A percentile compares a stretch with the other conserved stretches of the same genome.
phyloP scores from a whole-genome alignment of 2,113 vertebrate species.

The Nannospalax galili region DNA sequence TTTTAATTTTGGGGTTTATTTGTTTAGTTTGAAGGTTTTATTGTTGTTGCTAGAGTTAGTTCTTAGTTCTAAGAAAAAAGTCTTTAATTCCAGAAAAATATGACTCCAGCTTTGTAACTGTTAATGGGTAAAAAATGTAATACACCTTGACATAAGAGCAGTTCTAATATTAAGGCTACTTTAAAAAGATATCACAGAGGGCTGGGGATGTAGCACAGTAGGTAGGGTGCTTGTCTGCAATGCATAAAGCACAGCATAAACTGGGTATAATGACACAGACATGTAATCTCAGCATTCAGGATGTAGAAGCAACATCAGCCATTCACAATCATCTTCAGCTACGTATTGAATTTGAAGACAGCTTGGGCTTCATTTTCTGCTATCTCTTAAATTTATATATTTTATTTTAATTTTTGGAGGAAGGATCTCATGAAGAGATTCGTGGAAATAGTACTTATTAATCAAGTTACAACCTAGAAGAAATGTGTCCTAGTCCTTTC shows the following conservation, averaged over 20 bases:
- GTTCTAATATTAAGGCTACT: constrained; percentile 5
- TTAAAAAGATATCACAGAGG: not conserved
- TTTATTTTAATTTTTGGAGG: no score
- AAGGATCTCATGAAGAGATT: not conserved
- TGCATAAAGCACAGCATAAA: not conserved
- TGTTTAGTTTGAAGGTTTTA: not conserved
- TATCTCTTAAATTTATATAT: no score
- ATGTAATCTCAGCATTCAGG: not conserved
- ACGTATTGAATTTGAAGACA: not conserved
- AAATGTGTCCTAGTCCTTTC: not conserved
- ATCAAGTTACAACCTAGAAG: constrained; percentile 10
- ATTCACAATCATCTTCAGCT: not conserved
- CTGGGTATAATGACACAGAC: not conserved
- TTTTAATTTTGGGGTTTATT: not conserved
- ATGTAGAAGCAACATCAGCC: not conserved
- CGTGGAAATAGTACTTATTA: not conserved
- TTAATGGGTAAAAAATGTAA: constrained; percentile 20
- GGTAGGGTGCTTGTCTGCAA: not conserved
- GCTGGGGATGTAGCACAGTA: not conserved
- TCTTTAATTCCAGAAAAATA: not conserved
- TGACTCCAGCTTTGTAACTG: not conserved
- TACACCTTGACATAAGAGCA: not conserved
- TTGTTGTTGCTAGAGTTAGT: not conserved
- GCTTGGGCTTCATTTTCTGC: no score
- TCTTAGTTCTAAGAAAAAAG: not conserved